phyloP scores from a whole-genome alignment of 2,888 invertebrate genomes.

The Drosophila lacicola region DNA sequence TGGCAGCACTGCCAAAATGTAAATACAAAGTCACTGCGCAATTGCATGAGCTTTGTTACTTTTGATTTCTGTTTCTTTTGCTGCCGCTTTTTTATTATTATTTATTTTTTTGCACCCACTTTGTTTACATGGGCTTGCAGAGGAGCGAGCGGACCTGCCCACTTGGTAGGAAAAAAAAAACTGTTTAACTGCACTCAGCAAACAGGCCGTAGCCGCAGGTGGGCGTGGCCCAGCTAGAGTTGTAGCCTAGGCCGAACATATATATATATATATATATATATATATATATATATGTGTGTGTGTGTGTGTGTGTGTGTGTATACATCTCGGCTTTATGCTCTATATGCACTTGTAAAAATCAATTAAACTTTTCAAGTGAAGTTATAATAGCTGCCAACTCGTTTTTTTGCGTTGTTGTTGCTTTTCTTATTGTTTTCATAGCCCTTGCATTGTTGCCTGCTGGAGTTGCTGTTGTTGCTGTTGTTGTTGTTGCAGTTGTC shows the following conservation, averaged over 20 bases:
- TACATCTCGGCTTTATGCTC: slow-evolving; percentile 39
- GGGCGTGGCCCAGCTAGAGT: slow-evolving; percentile 30
- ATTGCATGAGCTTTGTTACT: slow-evolving; percentile 53
- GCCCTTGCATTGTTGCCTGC: slow-evolving; percentile 26
- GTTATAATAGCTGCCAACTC: slow-evolving; percentile 74
- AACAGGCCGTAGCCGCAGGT: slow-evolving; percentile 36
- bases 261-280: background rate
- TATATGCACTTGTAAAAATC: slow-evolving; percentile 76
- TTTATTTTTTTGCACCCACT: slow-evolving; percentile 21
- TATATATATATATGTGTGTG: background rate
- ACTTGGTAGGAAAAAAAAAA: slow-evolving; percentile 31
- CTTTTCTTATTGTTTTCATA: slow-evolving; percentile 77
- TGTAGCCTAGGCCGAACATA: background rate
- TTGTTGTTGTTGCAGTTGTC: slow-evolving; percentile 74
- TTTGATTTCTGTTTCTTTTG: slow-evolving; percentile 48
- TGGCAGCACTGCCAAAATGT: slow-evolving; percentile 56
- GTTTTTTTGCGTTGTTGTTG: slow-evolving; percentile 41
- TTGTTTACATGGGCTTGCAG: slow-evolving; percentile 40
- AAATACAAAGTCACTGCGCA: slow-evolving; percentile 55
- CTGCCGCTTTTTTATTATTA: slow-evolving; percentile 7
- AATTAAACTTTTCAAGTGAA: slow-evolving; percentile 80
- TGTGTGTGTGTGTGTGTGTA: slow-evolving; percentile 1
- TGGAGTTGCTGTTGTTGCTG: slow-evolving; percentile 31
- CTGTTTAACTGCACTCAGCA: slow-evolving; percentile 5
- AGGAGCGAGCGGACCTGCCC: slow-evolving; percentile 18